A percentile compares a stretch with the other conserved stretches of the same genome.
These are phyloP conservation scores for Scaptomyza polygonia DNA, from an alignment of 2,888 invertebrate genomes.

Conservation along the genomic window DNA sequence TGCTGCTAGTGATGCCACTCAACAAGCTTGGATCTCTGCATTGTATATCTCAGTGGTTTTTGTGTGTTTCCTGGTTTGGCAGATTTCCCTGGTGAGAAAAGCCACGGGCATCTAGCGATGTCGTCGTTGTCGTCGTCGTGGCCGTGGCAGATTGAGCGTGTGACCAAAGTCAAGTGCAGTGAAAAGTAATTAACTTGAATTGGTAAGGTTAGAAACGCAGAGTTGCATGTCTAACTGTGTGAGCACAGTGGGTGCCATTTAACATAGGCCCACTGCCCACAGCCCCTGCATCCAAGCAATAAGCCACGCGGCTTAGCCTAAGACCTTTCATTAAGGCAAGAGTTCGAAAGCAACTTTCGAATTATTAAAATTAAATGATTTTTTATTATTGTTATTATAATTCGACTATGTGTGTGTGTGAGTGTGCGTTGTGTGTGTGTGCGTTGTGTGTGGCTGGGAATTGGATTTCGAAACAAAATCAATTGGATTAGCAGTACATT, in stretches of 20 bases:
- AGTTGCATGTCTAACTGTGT: constrained; percentile 46
- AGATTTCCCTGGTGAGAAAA: constrained; percentile 79
- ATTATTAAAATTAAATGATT: constrained; percentile 74
- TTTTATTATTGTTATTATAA: constrained; percentile 56
- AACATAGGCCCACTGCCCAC: constrained; percentile 22
- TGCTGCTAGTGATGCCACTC: constrained; percentile 52
- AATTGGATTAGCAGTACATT: constrained; percentile 77
- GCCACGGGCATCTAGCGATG: constrained; percentile 62
- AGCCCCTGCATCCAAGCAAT: constrained; percentile 34
- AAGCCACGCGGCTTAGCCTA: constrained; percentile 59
- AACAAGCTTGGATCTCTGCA: constrained; percentile 52
- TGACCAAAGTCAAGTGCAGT: constrained; percentile 79
- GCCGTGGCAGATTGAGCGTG: constrained; percentile 70
- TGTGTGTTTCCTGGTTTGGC: constrained; percentile 66
- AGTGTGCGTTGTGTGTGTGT: constrained; percentile 24
- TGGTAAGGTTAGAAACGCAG: constrained; percentile 49
- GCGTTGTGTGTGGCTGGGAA: constrained; percentile 37
- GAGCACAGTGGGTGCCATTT: constrained; percentile 58
- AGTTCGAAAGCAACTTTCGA: constrained; percentile 65
- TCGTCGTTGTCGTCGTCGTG: constrained; percentile 26
- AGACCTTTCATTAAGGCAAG: constrained; percentile 60
- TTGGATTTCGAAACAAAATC: constrained; percentile 54
- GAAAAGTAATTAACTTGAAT: constrained; percentile 78
- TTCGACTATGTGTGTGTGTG: constrained; percentile 16
- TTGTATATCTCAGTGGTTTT: constrained; percentile 52